These are phyloP conservation scores for Torymus tubicola DNA, from an alignment of 2,888 invertebrate genomes.

Conservation along the genomic window DNA sequence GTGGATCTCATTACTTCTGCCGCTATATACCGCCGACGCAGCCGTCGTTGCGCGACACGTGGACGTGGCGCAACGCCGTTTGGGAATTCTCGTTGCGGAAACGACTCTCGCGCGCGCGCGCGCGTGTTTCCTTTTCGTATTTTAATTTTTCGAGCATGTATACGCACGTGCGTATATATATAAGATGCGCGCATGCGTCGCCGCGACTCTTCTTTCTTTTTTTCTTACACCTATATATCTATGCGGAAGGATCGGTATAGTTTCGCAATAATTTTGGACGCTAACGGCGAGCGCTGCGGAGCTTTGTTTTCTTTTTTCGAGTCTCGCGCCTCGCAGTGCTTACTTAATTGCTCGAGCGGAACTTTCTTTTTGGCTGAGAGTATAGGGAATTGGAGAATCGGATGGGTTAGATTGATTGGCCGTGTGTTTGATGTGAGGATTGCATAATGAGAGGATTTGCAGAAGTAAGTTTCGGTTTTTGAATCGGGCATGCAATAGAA, in stretches of 20 bases:
- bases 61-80: constrained; percentile 47
- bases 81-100: constrained; percentile 36
- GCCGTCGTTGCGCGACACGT: constrained; percentile 49
- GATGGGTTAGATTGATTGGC: not conserved
- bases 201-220: not conserved
- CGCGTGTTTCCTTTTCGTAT: constrained; percentile 40
- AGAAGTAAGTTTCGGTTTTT: too few relatives aligned
- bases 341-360: constrained; percentile 16
- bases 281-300: not conserved
- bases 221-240: not conserved
- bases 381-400: not conserved
- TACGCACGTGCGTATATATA: too few relatives aligned
- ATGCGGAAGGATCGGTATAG: not conserved
- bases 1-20: constrained; percentile 45
- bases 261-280: constrained; percentile 32
- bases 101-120: constrained; percentile 21
- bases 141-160: constrained; percentile 29
- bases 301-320: constrained; percentile 9
- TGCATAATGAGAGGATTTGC: too few relatives aligned
- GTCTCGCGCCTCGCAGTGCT: not conserved
- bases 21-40: not conserved
- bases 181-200: not conserved
- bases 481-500: too few relatives aligned
- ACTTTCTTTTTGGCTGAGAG: constrained; percentile 28
- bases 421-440: not conserved